phyloP scores from a whole-genome alignment of 1,140 invertebrate species.

The Linepithema humile region DNA sequence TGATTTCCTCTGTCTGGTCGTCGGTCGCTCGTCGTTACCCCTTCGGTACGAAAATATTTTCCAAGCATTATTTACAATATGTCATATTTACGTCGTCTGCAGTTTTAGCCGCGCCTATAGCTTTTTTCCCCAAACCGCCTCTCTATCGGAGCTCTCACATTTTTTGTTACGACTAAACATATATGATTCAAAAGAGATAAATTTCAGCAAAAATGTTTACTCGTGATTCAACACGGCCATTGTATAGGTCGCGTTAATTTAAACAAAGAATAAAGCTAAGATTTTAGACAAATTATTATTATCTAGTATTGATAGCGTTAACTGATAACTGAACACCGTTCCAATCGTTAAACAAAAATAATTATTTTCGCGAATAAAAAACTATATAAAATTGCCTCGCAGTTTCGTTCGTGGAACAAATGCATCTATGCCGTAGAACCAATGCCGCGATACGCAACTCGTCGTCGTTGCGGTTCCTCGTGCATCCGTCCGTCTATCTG shows the following conservation, averaged over 20 bases:
- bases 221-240: neutral
- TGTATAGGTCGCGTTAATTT: neutral
- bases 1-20: constrained; percentile 37
- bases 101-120: neutral
- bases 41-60: constrained; percentile 48
- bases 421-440: constrained; percentile 16
- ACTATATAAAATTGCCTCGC: neutral
- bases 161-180: neutral
- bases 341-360: neutral
- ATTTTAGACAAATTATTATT: neutral
- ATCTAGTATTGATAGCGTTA: neutral
- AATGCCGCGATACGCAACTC: constrained; percentile 28
- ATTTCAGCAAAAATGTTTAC: neutral
- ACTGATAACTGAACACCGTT: neutral
- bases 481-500: constrained; percentile 25
- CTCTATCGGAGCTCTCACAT: neutral
- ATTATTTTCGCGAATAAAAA: neutral
- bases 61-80: constrained; percentile 44
- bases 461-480: constrained; percentile 10
- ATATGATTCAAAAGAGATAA: neutral
- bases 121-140: neutral
- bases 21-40: constrained; percentile 1
- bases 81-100: constrained; percentile 48
- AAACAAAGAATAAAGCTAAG: neutral
- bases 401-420: neutral